phyloP scores from a whole-genome alignment of 2,888 invertebrate genomes.

The Metallyticus violacea region DNA sequence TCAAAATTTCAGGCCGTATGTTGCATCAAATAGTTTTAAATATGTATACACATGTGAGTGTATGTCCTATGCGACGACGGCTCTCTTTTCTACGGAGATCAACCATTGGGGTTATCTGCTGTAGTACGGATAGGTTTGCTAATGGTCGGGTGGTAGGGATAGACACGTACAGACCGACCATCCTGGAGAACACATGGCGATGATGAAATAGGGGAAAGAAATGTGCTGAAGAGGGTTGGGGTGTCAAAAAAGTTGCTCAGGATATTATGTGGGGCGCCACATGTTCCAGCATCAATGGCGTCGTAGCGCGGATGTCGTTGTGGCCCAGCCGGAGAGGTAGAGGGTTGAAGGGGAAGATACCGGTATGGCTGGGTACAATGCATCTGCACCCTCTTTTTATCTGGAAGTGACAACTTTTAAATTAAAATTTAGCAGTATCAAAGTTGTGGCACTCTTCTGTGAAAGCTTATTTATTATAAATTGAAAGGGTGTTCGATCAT shows the following conservation, averaged over 20 bases:
- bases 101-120: neutral
- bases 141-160: neutral
- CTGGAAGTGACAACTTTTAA: neutral
- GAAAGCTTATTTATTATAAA: neutral
- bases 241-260: neutral
- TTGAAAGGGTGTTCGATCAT: neutral
- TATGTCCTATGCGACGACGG: no score
- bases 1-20: no score
- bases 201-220: neutral
- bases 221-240: neutral
- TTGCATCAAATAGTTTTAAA: no score
- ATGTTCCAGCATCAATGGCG: neutral
- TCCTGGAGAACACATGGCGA: neutral
- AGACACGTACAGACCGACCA: neutral
- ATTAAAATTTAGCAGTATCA: neutral
- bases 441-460: neutral
- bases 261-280: neutral
- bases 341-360: neutral
- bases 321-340: no score
- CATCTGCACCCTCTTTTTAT: neutral
- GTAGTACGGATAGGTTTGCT: neutral
- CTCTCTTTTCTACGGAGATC: no score
- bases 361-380: neutral
- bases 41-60: no score
- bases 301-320: neutral